These are phyloP conservation scores for Paratilapia polleni DNA, from an alignment of 2,113 vertebrate genomes.

Conservation along the genomic window DNA sequence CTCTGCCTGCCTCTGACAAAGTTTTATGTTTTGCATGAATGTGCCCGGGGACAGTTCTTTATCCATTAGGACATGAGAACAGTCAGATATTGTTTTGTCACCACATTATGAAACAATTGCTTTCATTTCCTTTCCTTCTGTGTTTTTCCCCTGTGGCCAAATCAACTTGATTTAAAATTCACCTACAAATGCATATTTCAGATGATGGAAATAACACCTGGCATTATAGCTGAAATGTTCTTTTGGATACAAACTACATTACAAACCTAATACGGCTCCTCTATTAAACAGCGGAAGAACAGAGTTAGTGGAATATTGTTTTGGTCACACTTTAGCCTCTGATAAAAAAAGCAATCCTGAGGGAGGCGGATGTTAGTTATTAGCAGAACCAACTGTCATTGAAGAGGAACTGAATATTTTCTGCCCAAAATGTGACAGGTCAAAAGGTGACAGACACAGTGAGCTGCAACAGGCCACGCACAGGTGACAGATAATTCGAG, in stretches of 20 bases:
- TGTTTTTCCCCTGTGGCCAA: conserved; percentile 52
- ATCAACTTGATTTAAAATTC: conserved; percentile 64
- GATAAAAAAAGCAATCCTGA: conserved; percentile 22
- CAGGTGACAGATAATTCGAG: background rate
- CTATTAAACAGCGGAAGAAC: conserved; percentile 70
- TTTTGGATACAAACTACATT: conserved; percentile 40
- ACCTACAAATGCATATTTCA: conserved; percentile 55
- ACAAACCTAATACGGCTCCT: conserved; percentile 52
- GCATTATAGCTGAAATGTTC: conserved; percentile 31
- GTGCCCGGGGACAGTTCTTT: conserved; percentile 48
- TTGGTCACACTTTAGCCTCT: conserved; percentile 60
- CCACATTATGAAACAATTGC: conserved; percentile 65
- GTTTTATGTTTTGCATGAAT: conserved; percentile 56
- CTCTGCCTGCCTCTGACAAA: conserved; percentile 8
- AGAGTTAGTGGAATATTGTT: conserved; percentile 71
- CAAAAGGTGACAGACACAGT: conserved; percentile 31
- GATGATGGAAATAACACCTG: conserved; percentile 45
- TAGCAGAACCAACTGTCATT: conserved; percentile 29
- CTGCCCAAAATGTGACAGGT: conserved; percentile 38
- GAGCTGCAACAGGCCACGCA: background rate
- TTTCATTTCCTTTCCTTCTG: conserved; percentile 60
- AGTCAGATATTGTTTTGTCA: conserved; percentile 63
- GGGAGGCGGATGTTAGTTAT: conserved; percentile 61
- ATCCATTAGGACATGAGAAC: conserved; percentile 52
- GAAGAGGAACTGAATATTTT: conserved; percentile 13